Conservation (phyloP, 2,113 vertebrate genomes). For the Phalacrocorax aristotelis region DNA sequence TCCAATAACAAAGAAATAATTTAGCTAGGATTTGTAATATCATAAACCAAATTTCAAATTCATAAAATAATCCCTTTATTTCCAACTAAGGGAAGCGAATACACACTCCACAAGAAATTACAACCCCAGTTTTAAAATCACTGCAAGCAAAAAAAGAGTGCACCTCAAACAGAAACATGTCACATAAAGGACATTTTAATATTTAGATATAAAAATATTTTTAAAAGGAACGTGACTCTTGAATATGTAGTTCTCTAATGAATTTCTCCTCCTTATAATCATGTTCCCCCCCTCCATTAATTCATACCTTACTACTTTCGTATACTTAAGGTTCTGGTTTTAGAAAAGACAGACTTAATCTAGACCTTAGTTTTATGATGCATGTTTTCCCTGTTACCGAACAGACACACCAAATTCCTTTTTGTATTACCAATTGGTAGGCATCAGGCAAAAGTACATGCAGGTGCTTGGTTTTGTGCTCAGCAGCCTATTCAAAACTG, state of each 20-base stretch:
- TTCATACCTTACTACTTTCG: background rate
- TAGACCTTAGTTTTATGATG: background rate
- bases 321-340: background rate
- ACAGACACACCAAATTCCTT: background rate
- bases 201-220: background rate
- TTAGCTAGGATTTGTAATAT: background rate
- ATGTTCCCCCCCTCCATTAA: background rate
- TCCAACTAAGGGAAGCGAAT: background rate
- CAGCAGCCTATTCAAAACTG: too few relatives aligned
- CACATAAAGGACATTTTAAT: background rate
- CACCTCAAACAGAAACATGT: background rate
- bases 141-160: background rate
- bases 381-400: background rate
- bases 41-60: background rate
- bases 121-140: background rate
- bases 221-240: fast-evolving
- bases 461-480: background rate
- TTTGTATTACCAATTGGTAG: background rate
- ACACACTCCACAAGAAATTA: background rate
- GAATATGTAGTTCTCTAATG: background rate
- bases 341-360: background rate
- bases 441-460: background rate
- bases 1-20: background rate
- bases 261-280: background rate
- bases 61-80: background rate